Evolutionary conservation across 2,113 vertebrate genomes (phyloP).

Genomic region (Grammomys surdaster): DNA sequence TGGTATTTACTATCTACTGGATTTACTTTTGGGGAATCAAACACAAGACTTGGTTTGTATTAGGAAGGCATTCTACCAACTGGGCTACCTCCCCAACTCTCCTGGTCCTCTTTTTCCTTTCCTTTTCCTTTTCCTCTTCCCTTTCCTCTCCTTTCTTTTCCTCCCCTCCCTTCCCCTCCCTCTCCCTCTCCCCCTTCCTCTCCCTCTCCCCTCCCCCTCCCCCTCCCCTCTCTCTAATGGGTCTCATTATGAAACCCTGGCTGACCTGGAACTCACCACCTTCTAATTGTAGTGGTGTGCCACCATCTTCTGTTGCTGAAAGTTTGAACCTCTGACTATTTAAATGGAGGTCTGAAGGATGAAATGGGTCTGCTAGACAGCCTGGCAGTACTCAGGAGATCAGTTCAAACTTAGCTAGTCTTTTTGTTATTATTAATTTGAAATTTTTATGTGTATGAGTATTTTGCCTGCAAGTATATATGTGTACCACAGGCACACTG

Average conservation of each 20-base stretch:
- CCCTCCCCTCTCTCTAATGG: neutral
- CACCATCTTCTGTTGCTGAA: neutral
- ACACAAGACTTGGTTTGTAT: neutral
- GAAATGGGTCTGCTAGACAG: neutral
- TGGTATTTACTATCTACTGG: neutral
- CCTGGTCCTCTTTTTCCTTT: neutral
- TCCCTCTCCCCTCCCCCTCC: too few relatives aligned
- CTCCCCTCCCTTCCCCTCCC: accelerated
- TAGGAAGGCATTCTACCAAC: neutral
- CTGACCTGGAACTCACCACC: neutral
- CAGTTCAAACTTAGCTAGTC: neutral
- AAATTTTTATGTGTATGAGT: neutral
- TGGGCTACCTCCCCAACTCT: too few relatives aligned
- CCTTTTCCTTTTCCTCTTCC: too few relatives aligned
- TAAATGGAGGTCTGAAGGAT: neutral
- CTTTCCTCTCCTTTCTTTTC: accelerated
- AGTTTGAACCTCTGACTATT: neutral
- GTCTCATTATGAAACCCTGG: neutral
- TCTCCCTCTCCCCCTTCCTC: accelerated
- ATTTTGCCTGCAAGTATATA: neutral
- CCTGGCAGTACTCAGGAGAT: neutral
- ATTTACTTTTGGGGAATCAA: neutral
- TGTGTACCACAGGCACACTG: neutral
- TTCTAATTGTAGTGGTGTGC: neutral
- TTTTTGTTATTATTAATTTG: neutral